Conservation (phyloP, 2,888 invertebrate genomes). For the Lithosia quadra region DNA sequence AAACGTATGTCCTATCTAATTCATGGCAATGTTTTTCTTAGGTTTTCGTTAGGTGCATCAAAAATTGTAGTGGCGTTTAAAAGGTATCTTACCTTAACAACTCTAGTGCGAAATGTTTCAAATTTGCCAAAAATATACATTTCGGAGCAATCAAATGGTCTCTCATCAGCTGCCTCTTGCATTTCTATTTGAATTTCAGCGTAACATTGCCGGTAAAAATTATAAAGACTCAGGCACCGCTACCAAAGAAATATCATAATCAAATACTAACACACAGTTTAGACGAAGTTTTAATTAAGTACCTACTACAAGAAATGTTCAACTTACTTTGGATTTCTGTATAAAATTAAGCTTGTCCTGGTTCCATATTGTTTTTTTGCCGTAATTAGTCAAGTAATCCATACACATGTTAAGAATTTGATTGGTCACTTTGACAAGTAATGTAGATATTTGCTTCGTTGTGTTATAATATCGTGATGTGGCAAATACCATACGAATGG, state of each 20-base stretch:
- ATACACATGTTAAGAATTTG: constrained; percentile 95
- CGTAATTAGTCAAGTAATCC: constrained; percentile 90
- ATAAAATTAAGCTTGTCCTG: constrained; percentile 90
- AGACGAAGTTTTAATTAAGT: neutral
- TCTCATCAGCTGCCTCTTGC: constrained; percentile 89
- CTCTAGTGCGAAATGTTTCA: constrained; percentile 91
- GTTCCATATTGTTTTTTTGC: constrained; percentile 91
- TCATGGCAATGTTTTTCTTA: too few relatives aligned
- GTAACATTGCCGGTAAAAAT: constrained; percentile 81
- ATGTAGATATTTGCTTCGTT: constrained; percentile 92
- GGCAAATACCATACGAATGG: constrained; percentile 93
- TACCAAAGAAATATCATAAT: constrained; percentile 48
- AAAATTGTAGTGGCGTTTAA: neutral
- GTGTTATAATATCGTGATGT: constrained; percentile 94
- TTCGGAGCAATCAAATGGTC: constrained; percentile 93
- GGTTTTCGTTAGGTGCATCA: neutral
- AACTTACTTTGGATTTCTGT: constrained; percentile 89
- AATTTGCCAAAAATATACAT: constrained; percentile 97
- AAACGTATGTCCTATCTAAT: neutral
- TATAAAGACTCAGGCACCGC: constrained; percentile 75
- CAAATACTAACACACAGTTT: neutral
- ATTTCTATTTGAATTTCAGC: constrained; percentile 90
- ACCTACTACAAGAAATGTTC: neutral
- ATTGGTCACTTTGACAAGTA: constrained; percentile 95
- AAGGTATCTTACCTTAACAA: constrained; percentile 87